Base-by-base conservation (phyloP, 2,797 vertebrate genomes). In the Clarias laeviceps region DNA sequence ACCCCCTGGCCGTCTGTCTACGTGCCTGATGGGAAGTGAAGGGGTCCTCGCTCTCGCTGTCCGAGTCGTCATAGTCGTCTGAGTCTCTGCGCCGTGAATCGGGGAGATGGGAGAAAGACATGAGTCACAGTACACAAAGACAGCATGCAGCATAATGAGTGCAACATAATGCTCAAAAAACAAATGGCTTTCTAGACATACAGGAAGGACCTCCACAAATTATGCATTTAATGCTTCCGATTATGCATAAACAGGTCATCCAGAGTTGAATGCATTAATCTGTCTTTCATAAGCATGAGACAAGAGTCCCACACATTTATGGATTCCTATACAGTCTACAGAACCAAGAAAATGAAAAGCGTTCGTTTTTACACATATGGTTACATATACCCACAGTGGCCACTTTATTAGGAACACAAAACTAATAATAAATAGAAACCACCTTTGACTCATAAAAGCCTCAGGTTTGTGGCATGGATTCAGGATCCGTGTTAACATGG, bases 1-100 rank as follows among this genome's bases (percentile, higher is more conserved):
- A 95, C 93, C 95, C 95, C 93, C 92, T 91, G 93, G 95, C 89
- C 94, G 94, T 94, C 95, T 92, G 95, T 95, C 95, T 96, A 96
- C 95, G 94, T 96, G 95, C 95, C 95, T 96, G 95, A 95, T 96
- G 95, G 90, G 95, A 95, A 90, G 95, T 96, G 94, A 96, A 96
- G 93, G 95, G 95, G 93, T 96, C 95, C 94, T 96, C 95, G 90
- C 95, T 96, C 93, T 96, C 95, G 85, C 95, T 96, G 95, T 96
- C 95, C 32, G 95, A 96, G 90, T 96, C 95, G 91, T 96, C 95
- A 15, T 96, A 96, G 61, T 96, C 95, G 81, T 96, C 95, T 76
- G 95, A 95, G 89, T 96, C 95, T 79, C 95, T 96, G 91, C 37
- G 57, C 34, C 85, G 45, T 65, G 74, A 59, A 79, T 73, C 77